Conservation (phyloP, 2,797 vertebrate species). For the Onychomys leucogaster region DNA sequence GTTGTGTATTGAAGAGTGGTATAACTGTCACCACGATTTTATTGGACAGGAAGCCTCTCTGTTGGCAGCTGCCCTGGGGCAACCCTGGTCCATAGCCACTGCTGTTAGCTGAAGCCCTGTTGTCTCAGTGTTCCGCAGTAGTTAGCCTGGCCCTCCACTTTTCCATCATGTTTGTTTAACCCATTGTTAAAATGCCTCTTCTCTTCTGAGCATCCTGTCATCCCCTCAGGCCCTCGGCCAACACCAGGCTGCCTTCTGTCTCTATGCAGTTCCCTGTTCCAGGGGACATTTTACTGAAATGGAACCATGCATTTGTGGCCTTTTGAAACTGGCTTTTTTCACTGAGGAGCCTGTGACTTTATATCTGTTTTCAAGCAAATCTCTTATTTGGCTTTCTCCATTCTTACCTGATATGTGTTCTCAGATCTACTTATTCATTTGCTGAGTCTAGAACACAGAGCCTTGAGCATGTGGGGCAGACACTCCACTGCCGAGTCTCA, state of each 20-base stretch:
- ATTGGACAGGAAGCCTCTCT: neutral
- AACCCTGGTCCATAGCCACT: neutral
- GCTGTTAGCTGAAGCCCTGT: neutral
- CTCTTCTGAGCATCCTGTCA: neutral
- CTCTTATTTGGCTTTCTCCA: neutral
- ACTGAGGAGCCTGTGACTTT: neutral
- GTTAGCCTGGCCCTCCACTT: neutral
- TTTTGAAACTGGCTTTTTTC: neutral
- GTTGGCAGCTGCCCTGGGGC: neutral
- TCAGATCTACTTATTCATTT: neutral
- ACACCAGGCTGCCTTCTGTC: neutral
- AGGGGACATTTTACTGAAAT: neutral
- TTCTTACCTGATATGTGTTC: neutral
- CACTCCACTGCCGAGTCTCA: neutral
- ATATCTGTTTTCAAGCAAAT: neutral
- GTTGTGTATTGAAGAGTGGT: neutral
- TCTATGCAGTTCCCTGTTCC: neutral
- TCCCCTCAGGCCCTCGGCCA: neutral
- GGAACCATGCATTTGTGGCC: neutral
- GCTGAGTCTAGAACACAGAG: neutral
- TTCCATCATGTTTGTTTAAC: neutral
- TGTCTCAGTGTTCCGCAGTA: neutral
- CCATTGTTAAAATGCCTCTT: neutral
- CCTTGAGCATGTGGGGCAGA: neutral
- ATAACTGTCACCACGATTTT: neutral